phyloP scores from a whole-genome alignment of 2,797 vertebrate species.

The Macroramphosus scolopax region DNA sequence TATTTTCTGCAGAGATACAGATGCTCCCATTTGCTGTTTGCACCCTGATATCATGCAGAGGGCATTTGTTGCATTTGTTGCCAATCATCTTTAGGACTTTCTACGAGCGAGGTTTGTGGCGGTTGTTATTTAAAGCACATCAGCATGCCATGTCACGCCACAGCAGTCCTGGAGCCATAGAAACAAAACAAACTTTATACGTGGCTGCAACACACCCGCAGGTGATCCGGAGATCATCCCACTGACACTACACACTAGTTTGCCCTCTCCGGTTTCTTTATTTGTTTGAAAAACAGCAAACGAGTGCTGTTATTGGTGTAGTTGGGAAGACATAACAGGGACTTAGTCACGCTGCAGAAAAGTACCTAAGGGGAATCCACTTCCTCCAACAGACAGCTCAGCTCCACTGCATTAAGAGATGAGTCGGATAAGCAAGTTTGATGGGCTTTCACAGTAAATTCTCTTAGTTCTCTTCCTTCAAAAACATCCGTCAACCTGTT shows the following conservation, averaged over 20 bases:
- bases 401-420: conserved; percentile 51
- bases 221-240: conserved; percentile 46
- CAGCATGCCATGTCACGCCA: conserved; percentile 36
- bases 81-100: conserved; percentile 24
- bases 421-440: conserved; percentile 51
- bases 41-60: neutral
- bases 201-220: conserved; percentile 32
- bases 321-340: conserved; percentile 45
- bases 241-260: conserved; percentile 27
- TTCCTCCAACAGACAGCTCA: conserved; percentile 46
- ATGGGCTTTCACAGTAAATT: conserved; percentile 54
- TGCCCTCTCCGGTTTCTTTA: conserved; percentile 18
- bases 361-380: conserved; percentile 49
- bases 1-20: too few relatives aligned
- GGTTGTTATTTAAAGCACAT: conserved; percentile 47
- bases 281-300: conserved; percentile 43
- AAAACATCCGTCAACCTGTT: conserved; percentile 17
- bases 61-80: conserved; percentile 15
- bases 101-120: conserved; percentile 23
- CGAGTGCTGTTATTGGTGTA: conserved; percentile 39
- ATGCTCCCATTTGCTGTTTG: too few relatives aligned
- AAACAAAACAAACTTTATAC: conserved; percentile 19
- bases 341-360: conserved; percentile 57
- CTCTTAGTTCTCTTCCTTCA: conserved; percentile 32
- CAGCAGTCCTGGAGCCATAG: conserved; percentile 40